Evolutionary conservation across 2,113 vertebrate genomes (phyloP).

Genomic region (Coptodon bakossiorum): DNA sequence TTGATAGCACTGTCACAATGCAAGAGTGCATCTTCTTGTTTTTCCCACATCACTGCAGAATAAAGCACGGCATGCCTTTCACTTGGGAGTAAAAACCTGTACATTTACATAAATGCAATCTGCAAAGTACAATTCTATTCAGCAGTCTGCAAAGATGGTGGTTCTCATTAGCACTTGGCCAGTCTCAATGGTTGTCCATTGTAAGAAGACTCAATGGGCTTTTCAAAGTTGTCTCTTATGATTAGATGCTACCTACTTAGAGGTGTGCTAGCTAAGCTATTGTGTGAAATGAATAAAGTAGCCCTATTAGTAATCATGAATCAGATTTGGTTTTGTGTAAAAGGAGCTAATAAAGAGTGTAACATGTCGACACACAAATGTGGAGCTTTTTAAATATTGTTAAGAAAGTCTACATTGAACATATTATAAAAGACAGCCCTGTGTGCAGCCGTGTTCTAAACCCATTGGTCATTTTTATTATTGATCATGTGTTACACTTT

Average conservation of each 20-base stretch:
- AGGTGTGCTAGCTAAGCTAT: constrained; percentile 52
- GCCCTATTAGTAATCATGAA: constrained; percentile 56
- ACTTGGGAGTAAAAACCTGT: constrained; percentile 61
- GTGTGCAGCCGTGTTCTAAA: background rate
- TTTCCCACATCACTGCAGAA: constrained; percentile 63
- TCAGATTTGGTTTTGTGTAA: constrained; percentile 56
- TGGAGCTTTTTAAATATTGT: background rate
- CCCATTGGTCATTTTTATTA: background rate
- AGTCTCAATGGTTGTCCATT: constrained; percentile 50
- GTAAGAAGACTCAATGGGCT: constrained; percentile 68
- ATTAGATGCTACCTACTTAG: constrained; percentile 66
- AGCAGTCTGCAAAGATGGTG: constrained; percentile 56
- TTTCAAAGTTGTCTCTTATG: constrained; percentile 70
- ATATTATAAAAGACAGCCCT: background rate
- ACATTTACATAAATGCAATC: constrained; percentile 75
- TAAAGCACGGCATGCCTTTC: constrained; percentile 69
- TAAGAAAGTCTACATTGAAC: background rate
- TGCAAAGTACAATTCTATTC: constrained; percentile 66
- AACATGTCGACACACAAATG: constrained; percentile 44
- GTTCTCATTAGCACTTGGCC: constrained; percentile 71
- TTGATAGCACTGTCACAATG: constrained; percentile 79
- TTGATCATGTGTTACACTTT: background rate
- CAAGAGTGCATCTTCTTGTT: constrained; percentile 65
- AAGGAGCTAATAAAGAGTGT: constrained; percentile 40
- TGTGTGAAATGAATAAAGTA: constrained; percentile 60